These are phyloP conservation scores for Dysidea cf. avara DNA, from an alignment of 37 sponge, comb jelly and placozoan species.

Conservation along the genomic window DNA sequence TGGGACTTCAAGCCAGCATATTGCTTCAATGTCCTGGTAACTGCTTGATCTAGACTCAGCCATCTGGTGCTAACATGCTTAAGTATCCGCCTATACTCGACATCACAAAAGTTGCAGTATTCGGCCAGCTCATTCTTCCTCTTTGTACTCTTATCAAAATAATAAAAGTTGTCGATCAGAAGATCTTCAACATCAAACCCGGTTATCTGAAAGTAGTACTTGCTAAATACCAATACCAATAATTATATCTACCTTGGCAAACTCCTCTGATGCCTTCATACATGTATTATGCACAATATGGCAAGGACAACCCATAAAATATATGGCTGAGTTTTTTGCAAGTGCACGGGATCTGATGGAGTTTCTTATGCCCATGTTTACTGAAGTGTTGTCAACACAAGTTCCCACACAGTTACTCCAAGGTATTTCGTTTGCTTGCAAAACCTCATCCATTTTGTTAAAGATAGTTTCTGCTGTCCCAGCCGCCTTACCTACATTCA, in stretches of 20 bases:
- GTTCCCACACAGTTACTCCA: constrained; percentile 51
- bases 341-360: constrained; percentile 37
- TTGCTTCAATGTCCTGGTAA: constrained; percentile 18
- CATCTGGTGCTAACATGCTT: constrained; percentile 39
- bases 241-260: constrained; percentile 8
- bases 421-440: constrained; percentile 4
- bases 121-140: constrained; percentile 32
- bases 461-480: constrained; percentile 52
- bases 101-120: constrained; percentile 52
- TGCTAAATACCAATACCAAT: not conserved
- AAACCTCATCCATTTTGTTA: constrained; percentile 38
- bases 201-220: not conserved
- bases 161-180: too few relatives aligned
- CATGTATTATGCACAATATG: constrained; percentile 46
- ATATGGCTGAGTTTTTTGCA: constrained; percentile 22
- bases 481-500: not conserved
- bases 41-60: constrained; percentile 39
- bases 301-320: too few relatives aligned
- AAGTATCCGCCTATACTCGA: constrained; percentile 32
- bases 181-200: constrained; percentile 45
- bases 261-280: constrained; percentile 13
- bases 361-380: too few relatives aligned
- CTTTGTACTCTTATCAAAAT: constrained; percentile 49
- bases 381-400: constrained; percentile 66
- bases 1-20: constrained; percentile 15